Evolutionary conservation across 2,113 vertebrate genomes (phyloP).

Genomic region (Mellivora capensis): DNA sequence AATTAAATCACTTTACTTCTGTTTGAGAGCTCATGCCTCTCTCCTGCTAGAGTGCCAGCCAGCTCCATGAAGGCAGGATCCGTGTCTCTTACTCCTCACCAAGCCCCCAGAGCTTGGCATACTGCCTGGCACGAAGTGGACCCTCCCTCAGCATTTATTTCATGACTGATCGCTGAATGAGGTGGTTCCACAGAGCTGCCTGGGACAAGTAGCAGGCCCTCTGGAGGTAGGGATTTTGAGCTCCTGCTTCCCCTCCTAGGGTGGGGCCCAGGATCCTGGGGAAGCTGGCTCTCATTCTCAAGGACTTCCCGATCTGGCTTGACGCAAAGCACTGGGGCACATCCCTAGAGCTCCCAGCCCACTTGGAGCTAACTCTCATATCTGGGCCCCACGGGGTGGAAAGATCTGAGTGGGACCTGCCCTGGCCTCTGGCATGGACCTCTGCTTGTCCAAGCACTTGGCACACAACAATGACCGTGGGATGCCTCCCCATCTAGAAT

Average conservation of each 20-base stretch:
- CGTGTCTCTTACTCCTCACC: background rate
- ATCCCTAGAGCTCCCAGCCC: background rate
- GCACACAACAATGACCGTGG: background rate
- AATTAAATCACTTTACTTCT: background rate
- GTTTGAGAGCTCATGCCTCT: background rate
- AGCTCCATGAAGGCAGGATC: background rate
- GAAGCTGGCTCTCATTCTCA: background rate
- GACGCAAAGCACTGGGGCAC: background rate
- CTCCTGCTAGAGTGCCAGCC: background rate
- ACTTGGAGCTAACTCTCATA: background rate
- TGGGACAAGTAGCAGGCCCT: background rate
- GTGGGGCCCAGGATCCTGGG: no score
- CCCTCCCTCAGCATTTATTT: background rate
- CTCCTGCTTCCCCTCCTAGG: no score
- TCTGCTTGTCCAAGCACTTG: background rate
- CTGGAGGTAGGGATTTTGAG: background rate
- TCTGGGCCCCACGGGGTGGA: no score
- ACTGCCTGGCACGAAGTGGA: background rate
- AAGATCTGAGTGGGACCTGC: fast-evolving
- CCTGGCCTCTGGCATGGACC: fast-evolving
- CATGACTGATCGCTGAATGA: background rate
- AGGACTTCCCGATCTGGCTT: fast-evolving
- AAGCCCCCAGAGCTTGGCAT: background rate
- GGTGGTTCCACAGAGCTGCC: background rate
- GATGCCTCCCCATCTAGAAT: background rate